These are phyloP conservation scores for Tragelaphus imberbis DNA, from an alignment of 2,113 vertebrate species.

Conservation along the genomic window DNA sequence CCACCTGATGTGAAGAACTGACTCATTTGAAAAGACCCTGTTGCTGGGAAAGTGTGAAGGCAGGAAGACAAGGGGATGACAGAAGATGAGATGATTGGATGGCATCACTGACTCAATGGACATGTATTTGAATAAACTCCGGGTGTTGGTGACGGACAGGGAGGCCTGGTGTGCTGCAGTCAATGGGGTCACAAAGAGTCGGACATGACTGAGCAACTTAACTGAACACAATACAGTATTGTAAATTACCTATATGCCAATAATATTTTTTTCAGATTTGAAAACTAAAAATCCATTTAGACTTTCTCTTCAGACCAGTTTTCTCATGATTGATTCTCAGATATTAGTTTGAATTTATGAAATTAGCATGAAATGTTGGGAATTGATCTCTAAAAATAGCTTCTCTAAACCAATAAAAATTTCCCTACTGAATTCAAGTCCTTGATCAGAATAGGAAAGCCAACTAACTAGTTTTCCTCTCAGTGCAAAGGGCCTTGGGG, in stretches of 20 bases:
- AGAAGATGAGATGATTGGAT: neutral
- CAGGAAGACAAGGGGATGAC: neutral
- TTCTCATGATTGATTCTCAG: neutral
- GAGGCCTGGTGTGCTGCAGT: neutral
- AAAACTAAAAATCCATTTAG: neutral
- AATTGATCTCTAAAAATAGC: neutral
- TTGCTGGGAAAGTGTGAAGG: neutral
- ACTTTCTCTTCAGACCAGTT: neutral
- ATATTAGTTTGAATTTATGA: neutral
- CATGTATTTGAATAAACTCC: fast-evolving
- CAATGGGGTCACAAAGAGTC: neutral
- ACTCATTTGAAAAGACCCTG: neutral
- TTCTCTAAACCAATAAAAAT: neutral
- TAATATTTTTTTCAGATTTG: neutral
- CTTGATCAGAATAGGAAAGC: neutral
- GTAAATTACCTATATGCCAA: neutral
- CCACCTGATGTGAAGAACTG: neutral
- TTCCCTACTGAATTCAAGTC: neutral
- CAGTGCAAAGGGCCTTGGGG: neutral
- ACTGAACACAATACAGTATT: neutral
- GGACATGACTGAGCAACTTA: neutral
- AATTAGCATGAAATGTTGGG: neutral
- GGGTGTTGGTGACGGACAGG: fast-evolving
- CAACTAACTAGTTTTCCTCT: neutral
- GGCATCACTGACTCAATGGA: neutral